A percentile compares a stretch with the other conserved stretches of the same genome.
Conservation (phyloP, 2,888 invertebrate species). For the Belgica antarctica region DNA sequence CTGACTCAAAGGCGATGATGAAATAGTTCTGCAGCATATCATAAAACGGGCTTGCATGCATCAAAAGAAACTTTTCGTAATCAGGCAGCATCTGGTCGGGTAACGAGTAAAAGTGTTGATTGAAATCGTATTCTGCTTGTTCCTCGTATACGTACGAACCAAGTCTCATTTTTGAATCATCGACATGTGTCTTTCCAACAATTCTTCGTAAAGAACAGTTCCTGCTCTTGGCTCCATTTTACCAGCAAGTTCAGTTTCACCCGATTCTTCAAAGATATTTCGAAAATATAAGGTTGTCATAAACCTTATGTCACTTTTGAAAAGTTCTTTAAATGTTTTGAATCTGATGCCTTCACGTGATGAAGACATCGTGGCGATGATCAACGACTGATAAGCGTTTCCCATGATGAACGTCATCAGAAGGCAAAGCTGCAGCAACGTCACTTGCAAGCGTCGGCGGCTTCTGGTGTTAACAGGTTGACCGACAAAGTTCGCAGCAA, state of each 20-base stretch:
- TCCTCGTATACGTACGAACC: background rate
- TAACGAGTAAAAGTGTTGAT: background rate
- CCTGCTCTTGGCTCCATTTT: background rate
- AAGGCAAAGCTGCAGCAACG: background rate
- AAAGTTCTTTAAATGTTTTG: background rate
- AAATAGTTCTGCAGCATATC: background rate
- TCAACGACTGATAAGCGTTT: conserved; percentile 20
- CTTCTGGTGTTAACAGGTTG: background rate
- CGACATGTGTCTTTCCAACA: background rate
- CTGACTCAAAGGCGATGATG: background rate
- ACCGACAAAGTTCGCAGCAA: background rate
- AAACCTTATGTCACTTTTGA: background rate
- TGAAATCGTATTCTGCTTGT: background rate
- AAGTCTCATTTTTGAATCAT: background rate
- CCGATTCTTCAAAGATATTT: background rate
- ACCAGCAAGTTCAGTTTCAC: background rate
- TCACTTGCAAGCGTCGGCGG: background rate
- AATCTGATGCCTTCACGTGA: background rate
- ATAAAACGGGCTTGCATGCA: background rate
- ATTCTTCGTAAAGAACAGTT: background rate
- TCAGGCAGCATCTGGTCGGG: background rate
- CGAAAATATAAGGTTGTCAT: background rate
- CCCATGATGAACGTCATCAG: conserved; percentile 17
- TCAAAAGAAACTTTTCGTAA: background rate
- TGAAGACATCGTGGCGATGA: conserved; percentile 14